phyloP scores from a whole-genome alignment of 2,797 vertebrate species.

The Lagodon rhomboides region DNA sequence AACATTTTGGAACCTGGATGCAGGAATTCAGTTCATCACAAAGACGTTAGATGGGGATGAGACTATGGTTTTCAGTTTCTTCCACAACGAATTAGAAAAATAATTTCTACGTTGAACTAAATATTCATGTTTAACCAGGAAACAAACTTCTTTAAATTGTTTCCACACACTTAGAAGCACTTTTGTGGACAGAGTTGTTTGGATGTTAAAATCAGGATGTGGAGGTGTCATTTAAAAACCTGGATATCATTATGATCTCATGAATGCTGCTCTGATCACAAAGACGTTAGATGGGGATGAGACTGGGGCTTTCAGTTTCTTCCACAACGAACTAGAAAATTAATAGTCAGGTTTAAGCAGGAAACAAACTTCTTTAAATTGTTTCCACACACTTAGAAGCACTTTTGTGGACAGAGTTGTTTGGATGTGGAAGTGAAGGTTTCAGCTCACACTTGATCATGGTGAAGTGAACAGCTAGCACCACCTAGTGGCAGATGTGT shows the following conservation, averaged over 20 bases:
- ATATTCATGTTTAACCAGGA: neutral
- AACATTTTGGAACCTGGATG: neutral
- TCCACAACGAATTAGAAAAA: neutral
- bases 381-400: neutral
- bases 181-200: neutral
- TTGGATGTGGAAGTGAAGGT: neutral
- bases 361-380: neutral
- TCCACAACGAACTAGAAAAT: neutral
- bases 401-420: neutral
- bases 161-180: neutral
- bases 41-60: neutral
- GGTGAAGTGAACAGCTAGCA: constrained; percentile 5
- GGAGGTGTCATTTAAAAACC: too few species aligned
- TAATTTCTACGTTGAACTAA: neutral
- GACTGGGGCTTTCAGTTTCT: neutral
- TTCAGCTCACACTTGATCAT: neutral
- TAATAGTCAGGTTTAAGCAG: neutral
- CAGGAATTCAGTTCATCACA: neutral
- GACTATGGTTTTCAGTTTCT: neutral
- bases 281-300: neutral
- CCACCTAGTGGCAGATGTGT: constrained; percentile 2
- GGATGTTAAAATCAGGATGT: neutral
- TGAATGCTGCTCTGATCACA: neutral
- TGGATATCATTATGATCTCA: neutral
- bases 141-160: too few species aligned